These are phyloP conservation scores for Rhorus exstirpatorius DNA, from an alignment of 2,888 invertebrate genomes.

Conservation along the genomic window DNA sequence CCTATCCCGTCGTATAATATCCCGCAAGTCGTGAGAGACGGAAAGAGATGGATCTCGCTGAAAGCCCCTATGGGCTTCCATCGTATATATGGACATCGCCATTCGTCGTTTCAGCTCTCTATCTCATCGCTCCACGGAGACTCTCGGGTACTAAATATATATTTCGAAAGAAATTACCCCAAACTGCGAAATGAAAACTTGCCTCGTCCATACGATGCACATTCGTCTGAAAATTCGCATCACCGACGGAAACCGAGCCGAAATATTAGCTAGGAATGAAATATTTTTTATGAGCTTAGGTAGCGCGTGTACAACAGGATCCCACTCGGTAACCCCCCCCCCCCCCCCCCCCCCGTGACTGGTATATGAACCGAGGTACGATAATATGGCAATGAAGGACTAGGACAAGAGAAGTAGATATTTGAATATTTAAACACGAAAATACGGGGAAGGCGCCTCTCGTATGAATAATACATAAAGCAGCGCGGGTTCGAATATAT, in stretches of 20 bases:
- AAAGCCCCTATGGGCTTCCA: conserved; percentile 48
- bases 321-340: conserved; percentile 29
- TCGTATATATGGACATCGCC: conserved; percentile 15
- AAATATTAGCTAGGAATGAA: conserved; percentile 79
- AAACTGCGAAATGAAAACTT: conserved; percentile 14
- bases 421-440: conserved; percentile 86
- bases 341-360: conserved; percentile 23
- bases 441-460: conserved; percentile 82
- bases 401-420: conserved; percentile 77
- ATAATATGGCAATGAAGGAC: conserved; percentile 49
- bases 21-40: conserved; percentile 26
- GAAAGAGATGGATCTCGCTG: conserved; percentile 20
- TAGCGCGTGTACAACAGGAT: conserved; percentile 63
- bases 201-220: conserved; percentile 18
- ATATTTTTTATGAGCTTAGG: conserved; percentile 81
- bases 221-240: conserved; percentile 39
- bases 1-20: conserved; percentile 39
- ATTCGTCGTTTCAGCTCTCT: conserved; percentile 32
- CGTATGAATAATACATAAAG: conserved; percentile 84
- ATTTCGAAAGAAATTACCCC: not conserved
- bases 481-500: conserved; percentile 72
- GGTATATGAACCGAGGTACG: conserved; percentile 31
- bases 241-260: conserved; percentile 25
- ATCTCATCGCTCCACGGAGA: conserved; percentile 25
- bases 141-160: conserved; percentile 31